These are phyloP conservation scores for Helobdella robusta DNA, from an alignment of 2,888 invertebrate species.

Conservation along the genomic window DNA sequence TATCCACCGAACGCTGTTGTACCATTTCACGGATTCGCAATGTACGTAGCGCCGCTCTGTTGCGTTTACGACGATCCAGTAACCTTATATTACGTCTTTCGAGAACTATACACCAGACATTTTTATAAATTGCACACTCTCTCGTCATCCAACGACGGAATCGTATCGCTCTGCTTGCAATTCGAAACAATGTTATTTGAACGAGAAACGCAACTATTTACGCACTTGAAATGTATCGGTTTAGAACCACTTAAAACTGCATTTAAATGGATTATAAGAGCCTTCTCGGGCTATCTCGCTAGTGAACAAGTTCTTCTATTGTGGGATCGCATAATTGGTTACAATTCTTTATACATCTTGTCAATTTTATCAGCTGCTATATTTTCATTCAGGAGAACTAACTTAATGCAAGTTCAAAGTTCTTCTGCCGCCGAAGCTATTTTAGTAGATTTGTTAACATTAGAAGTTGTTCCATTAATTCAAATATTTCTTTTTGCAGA, in stretches of 20 bases:
- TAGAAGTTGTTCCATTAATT: conserved; percentile 47
- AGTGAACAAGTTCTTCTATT: conserved; percentile 80
- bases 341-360: conserved; percentile 80
- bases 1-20: conserved; percentile 90
- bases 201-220: conserved; percentile 79
- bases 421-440: conserved; percentile 49
- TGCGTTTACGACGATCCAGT: conserved; percentile 81
- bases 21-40: conserved; percentile 91
- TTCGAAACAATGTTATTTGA: conserved; percentile 81
- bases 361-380: conserved; percentile 54
- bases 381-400: conserved; percentile 49
- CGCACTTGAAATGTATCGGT: conserved; percentile 75
- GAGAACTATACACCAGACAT: conserved; percentile 79
- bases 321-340: conserved; percentile 85
- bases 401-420: conserved; percentile 46
- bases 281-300: conserved; percentile 84
- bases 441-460: conserved; percentile 46
- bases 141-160: conserved; percentile 72
- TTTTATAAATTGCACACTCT: conserved; percentile 85
- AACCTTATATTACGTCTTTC: conserved; percentile 75
- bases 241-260: conserved; percentile 81
- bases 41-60: conserved; percentile 93
- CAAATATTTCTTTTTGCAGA: conserved; percentile 46
- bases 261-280: conserved; percentile 92
- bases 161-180: conserved; percentile 75